Evolutionary conservation across 2,888 invertebrate species (phyloP).

Genomic region (Malacosoma neustria): DNA sequence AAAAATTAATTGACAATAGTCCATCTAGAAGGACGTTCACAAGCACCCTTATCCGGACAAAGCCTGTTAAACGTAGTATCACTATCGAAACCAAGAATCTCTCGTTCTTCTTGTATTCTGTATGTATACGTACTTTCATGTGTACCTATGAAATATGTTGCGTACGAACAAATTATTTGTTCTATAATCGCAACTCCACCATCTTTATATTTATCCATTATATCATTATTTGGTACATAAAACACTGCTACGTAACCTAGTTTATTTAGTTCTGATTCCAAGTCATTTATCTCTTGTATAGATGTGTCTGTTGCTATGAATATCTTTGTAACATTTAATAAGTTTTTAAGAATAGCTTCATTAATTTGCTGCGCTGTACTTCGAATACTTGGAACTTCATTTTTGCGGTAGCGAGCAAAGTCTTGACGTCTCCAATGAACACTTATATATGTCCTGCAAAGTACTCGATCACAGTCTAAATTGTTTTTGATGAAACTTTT

Average conservation of each 20-base stretch:
- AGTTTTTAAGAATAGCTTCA: constrained; percentile 69
- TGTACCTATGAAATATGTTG: constrained; percentile 91
- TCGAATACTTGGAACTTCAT: constrained; percentile 85
- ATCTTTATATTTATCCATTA: constrained; percentile 77
- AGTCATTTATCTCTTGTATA: constrained; percentile 61
- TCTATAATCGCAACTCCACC: constrained; percentile 95
- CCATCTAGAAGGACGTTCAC: constrained; percentile 87
- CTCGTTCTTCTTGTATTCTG: constrained; percentile 97
- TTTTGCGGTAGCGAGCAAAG: constrained; percentile 83
- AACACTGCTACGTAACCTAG: constrained; percentile 37
- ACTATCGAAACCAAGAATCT: constrained; percentile 90
- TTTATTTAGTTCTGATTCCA: constrained; percentile 52
- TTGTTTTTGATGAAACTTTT: constrained; percentile 68
- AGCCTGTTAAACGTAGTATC: constrained; percentile 91
- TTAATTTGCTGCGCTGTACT: constrained; percentile 85
- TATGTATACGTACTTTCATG: constrained; percentile 97
- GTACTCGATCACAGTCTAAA: constrained; percentile 32
- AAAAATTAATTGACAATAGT: constrained; percentile 75
- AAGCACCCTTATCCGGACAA: constrained; percentile 77
- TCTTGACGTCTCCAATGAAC: constrained; percentile 93
- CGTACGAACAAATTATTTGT: constrained; percentile 94
- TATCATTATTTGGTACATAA: constrained; percentile 52
- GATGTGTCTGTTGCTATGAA: constrained; percentile 92
- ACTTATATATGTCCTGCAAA: constrained; percentile 83
- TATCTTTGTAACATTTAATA: constrained; percentile 51